Conservation (phyloP, 2,797 vertebrate species). For the Leptoclinus maculatus region DNA sequence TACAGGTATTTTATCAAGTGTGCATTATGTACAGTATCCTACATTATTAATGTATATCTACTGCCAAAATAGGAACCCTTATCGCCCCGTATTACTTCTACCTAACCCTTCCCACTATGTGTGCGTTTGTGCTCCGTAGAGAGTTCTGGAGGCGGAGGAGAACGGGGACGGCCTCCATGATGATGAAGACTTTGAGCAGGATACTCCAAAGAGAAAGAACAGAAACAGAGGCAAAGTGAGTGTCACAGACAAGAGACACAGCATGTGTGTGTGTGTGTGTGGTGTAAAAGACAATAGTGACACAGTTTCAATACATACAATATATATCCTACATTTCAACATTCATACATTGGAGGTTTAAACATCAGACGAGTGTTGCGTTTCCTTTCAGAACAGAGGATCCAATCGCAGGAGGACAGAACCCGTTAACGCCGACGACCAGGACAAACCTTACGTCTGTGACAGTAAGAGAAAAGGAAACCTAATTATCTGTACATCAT, state of each 20-base stretch:
- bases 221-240: constrained; percentile 95
- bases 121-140: constrained; percentile 74
- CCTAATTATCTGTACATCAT: background rate
- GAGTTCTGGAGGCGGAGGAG: constrained; percentile 96
- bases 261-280: background rate
- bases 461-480: constrained; percentile 91
- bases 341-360: background rate
- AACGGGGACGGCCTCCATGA: constrained; percentile 94
- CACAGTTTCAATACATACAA: background rate
- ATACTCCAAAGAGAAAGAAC: constrained; percentile 95
- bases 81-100: background rate
- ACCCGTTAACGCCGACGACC: constrained; percentile 90
- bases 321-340: background rate
- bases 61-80: background rate
- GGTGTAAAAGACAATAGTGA: background rate
- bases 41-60: background rate
- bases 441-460: constrained; percentile 98
- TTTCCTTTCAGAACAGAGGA: constrained; percentile 88
- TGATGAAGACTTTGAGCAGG: constrained; percentile 95
- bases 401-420: constrained; percentile 92
- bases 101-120: background rate
- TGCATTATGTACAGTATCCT: no score
- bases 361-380: background rate
- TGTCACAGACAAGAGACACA: constrained; percentile 3
- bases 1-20: constrained; percentile 86